Evolutionary conservation across 2,888 invertebrate genomes (phyloP).

Genomic region (Oligia strigilis): DNA sequence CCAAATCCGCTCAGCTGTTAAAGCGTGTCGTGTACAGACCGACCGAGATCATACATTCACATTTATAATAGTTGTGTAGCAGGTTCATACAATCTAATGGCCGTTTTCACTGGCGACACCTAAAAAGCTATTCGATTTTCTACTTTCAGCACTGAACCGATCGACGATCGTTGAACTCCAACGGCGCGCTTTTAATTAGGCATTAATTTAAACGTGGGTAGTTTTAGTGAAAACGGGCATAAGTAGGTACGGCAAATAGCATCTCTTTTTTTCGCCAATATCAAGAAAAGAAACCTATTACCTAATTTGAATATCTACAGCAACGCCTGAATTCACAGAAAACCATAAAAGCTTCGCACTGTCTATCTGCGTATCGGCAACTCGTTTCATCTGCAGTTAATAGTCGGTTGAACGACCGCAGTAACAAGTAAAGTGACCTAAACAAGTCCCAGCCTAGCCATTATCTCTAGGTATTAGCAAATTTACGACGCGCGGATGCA

Average conservation of each 20-base stretch:
- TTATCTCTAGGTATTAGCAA: conserved; percentile 83
- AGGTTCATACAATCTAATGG: not conserved
- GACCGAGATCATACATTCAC: not conserved
- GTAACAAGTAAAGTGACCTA: conserved; percentile 77
- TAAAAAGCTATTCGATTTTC: not conserved
- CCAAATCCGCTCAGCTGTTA: not conserved
- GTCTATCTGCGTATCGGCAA: conserved; percentile 17
- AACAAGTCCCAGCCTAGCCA: conserved; percentile 74
- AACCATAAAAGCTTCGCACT: conserved; percentile 16
- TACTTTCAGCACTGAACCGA: not conserved
- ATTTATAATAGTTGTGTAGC: not conserved
- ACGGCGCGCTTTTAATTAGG: no score
- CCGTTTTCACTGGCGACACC: not conserved
- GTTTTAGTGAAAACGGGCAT: not conserved
- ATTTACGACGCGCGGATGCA: conserved; percentile 79
- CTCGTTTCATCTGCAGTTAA: conserved; percentile 46
- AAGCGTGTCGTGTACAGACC: not conserved
- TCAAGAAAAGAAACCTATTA: not conserved
- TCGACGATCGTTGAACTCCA: not conserved
- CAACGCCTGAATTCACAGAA: not conserved
- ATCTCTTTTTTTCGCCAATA: not conserved
- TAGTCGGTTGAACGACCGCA: conserved; percentile 80
- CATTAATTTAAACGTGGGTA: not conserved
- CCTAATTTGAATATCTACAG: not conserved
- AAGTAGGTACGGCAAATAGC: not conserved